These are phyloP conservation scores for Bimastos eiseni DNA, from an alignment of 2,888 invertebrate genomes.

Conservation along the genomic window DNA sequence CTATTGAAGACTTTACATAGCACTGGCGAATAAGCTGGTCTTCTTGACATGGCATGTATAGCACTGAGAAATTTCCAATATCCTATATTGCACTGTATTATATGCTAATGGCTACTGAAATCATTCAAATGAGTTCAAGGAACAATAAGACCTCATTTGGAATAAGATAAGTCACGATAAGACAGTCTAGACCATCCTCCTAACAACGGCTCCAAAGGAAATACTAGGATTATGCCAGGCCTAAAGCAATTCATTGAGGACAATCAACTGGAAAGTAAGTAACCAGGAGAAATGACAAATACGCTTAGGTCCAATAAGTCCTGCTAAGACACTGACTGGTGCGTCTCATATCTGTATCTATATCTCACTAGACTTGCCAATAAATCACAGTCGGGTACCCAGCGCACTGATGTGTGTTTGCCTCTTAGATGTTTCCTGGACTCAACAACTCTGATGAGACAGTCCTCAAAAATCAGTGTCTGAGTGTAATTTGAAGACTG, in stretches of 20 bases:
- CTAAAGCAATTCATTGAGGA: not conserved
- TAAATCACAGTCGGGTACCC: not conserved
- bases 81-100: too few species aligned
- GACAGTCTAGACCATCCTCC: not conserved
- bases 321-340: not conserved
- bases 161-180: not conserved
- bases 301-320: not conserved
- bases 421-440: not conserved
- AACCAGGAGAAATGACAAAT: not conserved
- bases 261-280: not conserved
- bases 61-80: too few species aligned
- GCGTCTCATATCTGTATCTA: not conserved
- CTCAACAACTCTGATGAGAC: not conserved
- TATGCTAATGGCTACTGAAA: not conserved
- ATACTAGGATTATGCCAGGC: not conserved
- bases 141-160: not conserved
- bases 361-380: not conserved
- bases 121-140: not conserved
- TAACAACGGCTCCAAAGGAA: not conserved
- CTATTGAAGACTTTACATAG: too few species aligned
- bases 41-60: too few species aligned
- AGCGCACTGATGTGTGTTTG: not conserved
- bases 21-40: too few species aligned
- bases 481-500: not conserved
- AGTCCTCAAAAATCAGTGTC: not conserved